phyloP scores from a whole-genome alignment of 2,888 invertebrate genomes.

The Amblyjoppa fuscipennis region DNA sequence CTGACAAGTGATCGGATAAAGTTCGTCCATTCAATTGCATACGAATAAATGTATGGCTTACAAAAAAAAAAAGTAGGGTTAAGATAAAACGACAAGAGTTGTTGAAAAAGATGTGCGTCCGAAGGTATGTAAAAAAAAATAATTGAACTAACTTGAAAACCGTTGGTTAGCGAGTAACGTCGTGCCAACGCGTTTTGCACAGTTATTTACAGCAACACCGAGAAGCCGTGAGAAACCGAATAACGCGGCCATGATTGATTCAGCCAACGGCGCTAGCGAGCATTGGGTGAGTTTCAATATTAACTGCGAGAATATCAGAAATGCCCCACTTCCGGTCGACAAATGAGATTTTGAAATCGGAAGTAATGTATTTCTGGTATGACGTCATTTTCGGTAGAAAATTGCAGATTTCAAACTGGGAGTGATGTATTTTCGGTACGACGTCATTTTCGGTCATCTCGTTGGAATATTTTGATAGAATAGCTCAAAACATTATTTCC shows the following conservation, averaged over 20 bases:
- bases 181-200: slow-evolving; percentile 70
- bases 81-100: slow-evolving; percentile 1
- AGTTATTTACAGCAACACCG: slow-evolving; percentile 71
- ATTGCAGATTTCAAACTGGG: too few species aligned
- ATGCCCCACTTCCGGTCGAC: too few species aligned
- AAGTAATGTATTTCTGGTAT: too few species aligned
- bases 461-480: too few species aligned
- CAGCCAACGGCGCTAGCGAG: too few species aligned
- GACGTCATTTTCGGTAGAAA: too few species aligned
- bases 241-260: slow-evolving; percentile 76
- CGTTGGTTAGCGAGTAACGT: slow-evolving; percentile 69
- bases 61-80: slow-evolving; percentile 39
- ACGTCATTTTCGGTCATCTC: too few species aligned
- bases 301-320: too few species aligned
- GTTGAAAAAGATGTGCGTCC: not conserved
- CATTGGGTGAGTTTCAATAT: too few species aligned
- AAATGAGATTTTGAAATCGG: too few species aligned
- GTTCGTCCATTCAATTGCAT: not conserved
- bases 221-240: slow-evolving; percentile 74
- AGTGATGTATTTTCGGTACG: too few species aligned
- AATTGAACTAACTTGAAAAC: slow-evolving; percentile 50
- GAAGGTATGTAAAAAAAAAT: slow-evolving; percentile 7
- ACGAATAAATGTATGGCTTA: not conserved
- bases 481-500: too few species aligned
- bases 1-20: not conserved